These are phyloP conservation scores for Minunthozetes semirufus DNA, from an alignment of 2,888 invertebrate genomes.

Conservation along the genomic window DNA sequence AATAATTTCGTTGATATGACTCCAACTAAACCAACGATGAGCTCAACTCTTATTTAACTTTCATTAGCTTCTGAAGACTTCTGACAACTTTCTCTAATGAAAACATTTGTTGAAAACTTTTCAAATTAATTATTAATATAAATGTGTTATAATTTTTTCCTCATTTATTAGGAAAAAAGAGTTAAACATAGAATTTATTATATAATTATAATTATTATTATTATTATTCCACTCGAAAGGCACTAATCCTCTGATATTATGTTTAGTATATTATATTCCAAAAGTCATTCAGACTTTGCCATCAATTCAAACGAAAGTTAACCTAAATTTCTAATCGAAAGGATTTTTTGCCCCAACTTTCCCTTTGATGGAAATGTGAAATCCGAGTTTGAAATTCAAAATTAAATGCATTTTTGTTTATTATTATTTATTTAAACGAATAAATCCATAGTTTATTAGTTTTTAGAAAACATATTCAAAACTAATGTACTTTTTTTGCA, in stretches of 20 bases:
- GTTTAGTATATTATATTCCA: too few species aligned
- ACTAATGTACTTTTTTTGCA: too few species aligned
- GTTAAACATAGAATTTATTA: background rate
- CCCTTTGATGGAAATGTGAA: too few species aligned
- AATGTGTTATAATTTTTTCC: background rate
- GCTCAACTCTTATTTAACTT: slow-evolving; percentile 3
- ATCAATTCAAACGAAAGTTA: too few species aligned
- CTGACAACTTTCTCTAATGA: background rate
- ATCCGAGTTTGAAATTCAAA: too few species aligned
- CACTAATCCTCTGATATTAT: too few species aligned
- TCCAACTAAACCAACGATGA: background rate
- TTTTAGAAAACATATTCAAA: too few species aligned
- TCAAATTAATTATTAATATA: background rate
- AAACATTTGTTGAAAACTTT: background rate
- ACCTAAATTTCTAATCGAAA: too few species aligned
- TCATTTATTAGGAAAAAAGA: background rate
- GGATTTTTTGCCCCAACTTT: too few species aligned
- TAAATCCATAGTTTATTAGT: too few species aligned
- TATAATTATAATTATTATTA: background rate
- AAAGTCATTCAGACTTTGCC: background rate
- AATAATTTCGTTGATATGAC: background rate
- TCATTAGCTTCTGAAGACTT: background rate
- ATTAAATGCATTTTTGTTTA: too few species aligned
- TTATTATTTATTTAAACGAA: too few species aligned
- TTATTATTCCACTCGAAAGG: background rate